phyloP scores from a whole-genome alignment of 2,113 vertebrate species.

The Gnathonemus longibarbis region DNA sequence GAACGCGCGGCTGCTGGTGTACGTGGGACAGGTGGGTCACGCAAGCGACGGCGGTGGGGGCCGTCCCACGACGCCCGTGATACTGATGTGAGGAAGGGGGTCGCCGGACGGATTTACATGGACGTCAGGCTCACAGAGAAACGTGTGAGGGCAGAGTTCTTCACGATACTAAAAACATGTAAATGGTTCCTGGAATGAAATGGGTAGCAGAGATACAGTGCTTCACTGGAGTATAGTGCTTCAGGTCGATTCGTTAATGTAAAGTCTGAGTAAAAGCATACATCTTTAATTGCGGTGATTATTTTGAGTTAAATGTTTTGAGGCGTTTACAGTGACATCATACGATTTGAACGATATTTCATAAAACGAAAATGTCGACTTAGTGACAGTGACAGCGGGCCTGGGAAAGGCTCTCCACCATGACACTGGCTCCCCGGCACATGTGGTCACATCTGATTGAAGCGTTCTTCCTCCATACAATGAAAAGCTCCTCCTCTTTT shows the following conservation, averaged over 20 bases:
- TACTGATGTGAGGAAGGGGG: neutral
- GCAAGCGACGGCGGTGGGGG: neutral
- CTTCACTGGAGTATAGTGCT: neutral
- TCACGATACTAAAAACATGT: neutral
- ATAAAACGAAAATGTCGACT: too few relatives aligned
- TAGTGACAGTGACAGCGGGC: too few relatives aligned
- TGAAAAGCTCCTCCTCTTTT: too few relatives aligned
- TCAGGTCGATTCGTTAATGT: too few relatives aligned
- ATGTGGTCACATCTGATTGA: too few relatives aligned
- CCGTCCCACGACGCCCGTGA: neutral
- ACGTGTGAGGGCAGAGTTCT: neutral
- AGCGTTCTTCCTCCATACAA: too few relatives aligned
- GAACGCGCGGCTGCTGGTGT: conserved; percentile 76
- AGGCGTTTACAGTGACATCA: too few relatives aligned
- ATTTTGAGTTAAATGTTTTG: too few relatives aligned
- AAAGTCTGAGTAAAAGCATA: too few relatives aligned
- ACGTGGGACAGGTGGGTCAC: conserved; percentile 80
- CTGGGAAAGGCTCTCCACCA: neutral
- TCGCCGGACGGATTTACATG: neutral
- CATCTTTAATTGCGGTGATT: too few relatives aligned
- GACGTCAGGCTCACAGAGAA: neutral
- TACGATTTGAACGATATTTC: too few relatives aligned
- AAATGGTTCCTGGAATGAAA: neutral
- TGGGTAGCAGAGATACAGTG: neutral
- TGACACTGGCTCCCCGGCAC: neutral